Evolutionary conservation across 1,140 invertebrate genomes (phyloP).

Genomic region (Sweltsa coloradensis): DNA sequence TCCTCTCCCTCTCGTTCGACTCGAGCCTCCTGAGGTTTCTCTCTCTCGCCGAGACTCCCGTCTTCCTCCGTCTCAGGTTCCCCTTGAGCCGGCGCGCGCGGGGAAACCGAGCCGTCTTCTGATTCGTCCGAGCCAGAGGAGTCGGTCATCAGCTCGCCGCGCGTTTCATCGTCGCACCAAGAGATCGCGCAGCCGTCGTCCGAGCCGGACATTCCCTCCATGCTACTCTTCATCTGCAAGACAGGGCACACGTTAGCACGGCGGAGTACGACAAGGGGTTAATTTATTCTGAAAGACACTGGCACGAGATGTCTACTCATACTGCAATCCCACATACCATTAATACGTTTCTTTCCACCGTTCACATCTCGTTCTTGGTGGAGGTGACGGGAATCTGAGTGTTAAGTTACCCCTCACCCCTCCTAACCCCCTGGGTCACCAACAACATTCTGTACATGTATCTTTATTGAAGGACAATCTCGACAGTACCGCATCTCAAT

Average conservation of each 20-base stretch:
- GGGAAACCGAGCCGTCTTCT: background rate
- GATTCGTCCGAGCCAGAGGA: slow-evolving; percentile 4
- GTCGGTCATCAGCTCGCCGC: slow-evolving; percentile 1
- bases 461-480: no score
- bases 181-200: slow-evolving; percentile 5
- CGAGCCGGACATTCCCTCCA: slow-evolving; percentile 6
- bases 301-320: background rate
- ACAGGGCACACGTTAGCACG: background rate
- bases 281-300: background rate
- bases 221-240: background rate
- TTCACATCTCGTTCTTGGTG: no score
- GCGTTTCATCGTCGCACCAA: slow-evolving; percentile 10
- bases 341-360: slow-evolving; percentile 1
- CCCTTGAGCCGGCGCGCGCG: background rate
- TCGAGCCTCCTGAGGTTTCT: slow-evolving; percentile 73
- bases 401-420: no score
- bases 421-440: no score
- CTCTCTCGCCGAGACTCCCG: slow-evolving; percentile 58
- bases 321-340: background rate
- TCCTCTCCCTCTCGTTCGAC: slow-evolving; percentile 82
- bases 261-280: background rate
- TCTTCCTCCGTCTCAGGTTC: slow-evolving; percentile 31
- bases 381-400: no score
- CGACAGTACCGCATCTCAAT: no score
- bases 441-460: no score